These are phyloP conservation scores for Sicus ferrugineus DNA, from an alignment of 2,888 invertebrate species.

Conservation along the genomic window DNA sequence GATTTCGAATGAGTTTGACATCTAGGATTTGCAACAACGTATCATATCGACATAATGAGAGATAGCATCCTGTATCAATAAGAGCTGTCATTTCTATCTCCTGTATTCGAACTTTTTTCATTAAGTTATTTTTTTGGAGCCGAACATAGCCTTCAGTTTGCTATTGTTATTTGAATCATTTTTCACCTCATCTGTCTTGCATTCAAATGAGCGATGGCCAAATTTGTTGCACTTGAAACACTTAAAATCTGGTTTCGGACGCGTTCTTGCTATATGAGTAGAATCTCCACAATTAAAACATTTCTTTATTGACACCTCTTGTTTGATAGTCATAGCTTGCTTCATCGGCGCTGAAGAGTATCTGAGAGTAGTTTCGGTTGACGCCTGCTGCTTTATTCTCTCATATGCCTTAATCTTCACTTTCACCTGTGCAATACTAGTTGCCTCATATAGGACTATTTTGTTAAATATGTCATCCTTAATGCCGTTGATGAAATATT, in stretches of 20 bases:
- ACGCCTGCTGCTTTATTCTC: constrained; percentile 29
- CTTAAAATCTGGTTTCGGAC: constrained; percentile 3
- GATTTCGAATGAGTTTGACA: constrained; percentile 10
- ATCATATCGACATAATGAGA: constrained; percentile 20
- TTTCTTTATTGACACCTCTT: not conserved
- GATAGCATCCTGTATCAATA: constrained; percentile 6
- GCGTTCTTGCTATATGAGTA: not conserved
- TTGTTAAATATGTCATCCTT: constrained; percentile 35
- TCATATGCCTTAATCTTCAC: constrained; percentile 32
- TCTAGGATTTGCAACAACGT: constrained; percentile 16
- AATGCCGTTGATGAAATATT: constrained; percentile 34
- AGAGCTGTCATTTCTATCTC: constrained; percentile 5
- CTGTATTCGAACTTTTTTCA: constrained; percentile 12
- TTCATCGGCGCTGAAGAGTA: not conserved
- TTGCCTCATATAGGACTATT: constrained; percentile 34
- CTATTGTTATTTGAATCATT: not conserved
- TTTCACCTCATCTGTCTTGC: not conserved
- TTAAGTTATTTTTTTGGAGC: not conserved
- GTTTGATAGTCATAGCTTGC: not conserved
- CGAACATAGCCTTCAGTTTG: constrained; percentile 3
- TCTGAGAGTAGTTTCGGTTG: not conserved
- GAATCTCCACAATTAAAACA: constrained; percentile 17
- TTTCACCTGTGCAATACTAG: constrained; percentile 29
- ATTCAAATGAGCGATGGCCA: constrained; percentile 21
- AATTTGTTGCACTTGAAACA: constrained; percentile 11